These are phyloP conservation scores for Panagrolaimus sp. DNA, from an alignment of 1,140 invertebrate species.

Conservation along the genomic window DNA sequence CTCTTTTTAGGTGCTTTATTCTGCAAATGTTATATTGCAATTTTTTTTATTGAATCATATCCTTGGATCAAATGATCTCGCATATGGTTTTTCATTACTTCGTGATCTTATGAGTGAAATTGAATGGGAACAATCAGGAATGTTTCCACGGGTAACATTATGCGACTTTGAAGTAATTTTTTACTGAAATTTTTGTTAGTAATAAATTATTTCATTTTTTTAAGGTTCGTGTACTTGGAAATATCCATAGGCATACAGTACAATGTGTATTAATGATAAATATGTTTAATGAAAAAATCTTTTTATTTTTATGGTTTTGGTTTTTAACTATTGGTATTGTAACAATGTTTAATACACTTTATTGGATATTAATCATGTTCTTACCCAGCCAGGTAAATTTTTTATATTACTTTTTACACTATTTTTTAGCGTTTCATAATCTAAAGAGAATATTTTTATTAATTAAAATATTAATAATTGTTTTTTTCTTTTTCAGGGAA, in stretches of 20 bases:
- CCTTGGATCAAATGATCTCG: constrained; percentile 53
- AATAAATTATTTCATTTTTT: constrained; percentile 17
- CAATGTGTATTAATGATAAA: constrained; percentile 58
- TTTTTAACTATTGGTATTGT: constrained; percentile 55
- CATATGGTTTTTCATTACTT: constrained; percentile 56
- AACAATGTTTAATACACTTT: constrained; percentile 51
- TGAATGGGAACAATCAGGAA: constrained; percentile 58
- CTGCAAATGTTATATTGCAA: constrained; percentile 55
- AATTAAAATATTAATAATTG: too few relatives aligned
- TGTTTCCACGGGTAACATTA: constrained; percentile 56
- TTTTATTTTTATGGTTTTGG: constrained; percentile 58
- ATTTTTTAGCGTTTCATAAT: too few relatives aligned
- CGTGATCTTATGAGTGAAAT: constrained; percentile 52
- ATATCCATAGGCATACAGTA: constrained; percentile 57
- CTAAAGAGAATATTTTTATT: too few relatives aligned
- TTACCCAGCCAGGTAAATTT: constrained; percentile 51
- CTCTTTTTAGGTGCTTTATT: constrained; percentile 56
- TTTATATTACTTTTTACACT: neutral
- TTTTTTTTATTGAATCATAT: constrained; percentile 58
- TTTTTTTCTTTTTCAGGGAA: constrained; percentile 45
- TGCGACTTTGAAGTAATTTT: constrained; percentile 55
- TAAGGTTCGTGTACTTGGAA: constrained; percentile 57
- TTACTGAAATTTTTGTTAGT: neutral
- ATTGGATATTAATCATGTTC: constrained; percentile 58
- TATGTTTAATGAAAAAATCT: constrained; percentile 58